phyloP scores from a whole-genome alignment of 1,140 invertebrate genomes.

The Cardiocondyla obscurior region DNA sequence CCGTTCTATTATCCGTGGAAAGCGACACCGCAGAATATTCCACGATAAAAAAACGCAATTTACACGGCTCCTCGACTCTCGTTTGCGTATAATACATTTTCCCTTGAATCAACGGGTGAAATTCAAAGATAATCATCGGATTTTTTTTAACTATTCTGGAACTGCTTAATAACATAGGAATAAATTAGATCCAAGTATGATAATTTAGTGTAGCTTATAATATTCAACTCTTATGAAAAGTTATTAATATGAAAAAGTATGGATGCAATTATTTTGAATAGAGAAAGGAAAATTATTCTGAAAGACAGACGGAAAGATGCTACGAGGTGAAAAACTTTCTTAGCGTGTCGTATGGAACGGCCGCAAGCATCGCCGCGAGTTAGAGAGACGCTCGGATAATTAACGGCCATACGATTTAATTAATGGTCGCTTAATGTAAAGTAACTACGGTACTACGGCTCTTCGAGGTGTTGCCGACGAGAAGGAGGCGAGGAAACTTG shows the following conservation, averaged over 20 bases:
- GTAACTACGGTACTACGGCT: constrained; percentile 70
- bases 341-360: constrained; percentile 3
- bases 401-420: constrained; percentile 75
- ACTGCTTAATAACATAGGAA: background rate
- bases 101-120: background rate
- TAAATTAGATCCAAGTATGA: background rate
- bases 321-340: constrained; percentile 26
- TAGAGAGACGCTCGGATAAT: constrained; percentile 74
- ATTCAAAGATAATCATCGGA: background rate
- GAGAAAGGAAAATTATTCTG: background rate
- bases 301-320: background rate
- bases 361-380: constrained; percentile 58
- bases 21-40: constrained; percentile 18
- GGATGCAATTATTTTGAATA: background rate
- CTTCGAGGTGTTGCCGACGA: constrained; percentile 60
- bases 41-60: constrained; percentile 15
- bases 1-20: background rate
- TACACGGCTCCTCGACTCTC: background rate
- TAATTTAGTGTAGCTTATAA: background rate
- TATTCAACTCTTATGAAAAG: background rate
- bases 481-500: constrained; percentile 9
- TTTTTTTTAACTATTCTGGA: background rate
- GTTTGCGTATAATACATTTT: background rate
- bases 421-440: constrained; percentile 78
- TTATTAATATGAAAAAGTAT: background rate